Evolutionary conservation across 2,888 invertebrate species (phyloP), one percentile per base, ranked within the genome.

Genomic region (Drosophila diplacantha): DNA sequence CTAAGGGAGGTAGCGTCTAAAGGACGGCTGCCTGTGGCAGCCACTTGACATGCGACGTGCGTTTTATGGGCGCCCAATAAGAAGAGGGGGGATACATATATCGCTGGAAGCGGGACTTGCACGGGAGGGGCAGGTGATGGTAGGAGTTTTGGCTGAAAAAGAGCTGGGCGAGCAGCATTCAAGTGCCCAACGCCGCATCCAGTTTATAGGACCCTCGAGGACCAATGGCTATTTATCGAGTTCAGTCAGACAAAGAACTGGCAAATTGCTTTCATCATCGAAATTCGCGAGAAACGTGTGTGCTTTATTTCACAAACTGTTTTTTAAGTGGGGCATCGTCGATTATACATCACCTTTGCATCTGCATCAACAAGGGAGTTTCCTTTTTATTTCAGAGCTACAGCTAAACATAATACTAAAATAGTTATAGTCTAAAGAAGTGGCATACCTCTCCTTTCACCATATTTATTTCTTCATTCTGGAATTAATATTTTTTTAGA

Each of bases 401-500:
- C 9, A 26, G 9, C 26, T 26, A 9, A 9, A 26, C 9, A 26
- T 26, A 26, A 8, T 8, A 8, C 26, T 8, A 26, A 26, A 26
- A 8, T 26, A 26, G 26, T 26, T 26, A 8, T 8, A 8, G 26
- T 12, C 3, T 14, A 14, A 32, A 32, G 14, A 32, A 32, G 3
- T 0, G 0, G 2, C n/a, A 16, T 5, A 50, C 18, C 6, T n/a
- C 5, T 18, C 1, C 5, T 9, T 9, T 6, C 20, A 29, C 2
- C 43, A 3, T 52, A 5, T 18, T 53, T n/a, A 34, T 18, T 32
- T 5, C 11, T 16, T 16, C 3, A 16, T 11, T 9, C 11, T 5
- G 24, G 20, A 32, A 4, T 16, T 37, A 2, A 9, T n/a, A 8
- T 11, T 5, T 8, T 37, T 86, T 87, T 87, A 93, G 93, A 93